A percentile compares a stretch with the other conserved stretches of the same genome.
Evolutionary conservation across 2,888 invertebrate genomes (phyloP).

Genomic region (Zonitis immaculata): DNA sequence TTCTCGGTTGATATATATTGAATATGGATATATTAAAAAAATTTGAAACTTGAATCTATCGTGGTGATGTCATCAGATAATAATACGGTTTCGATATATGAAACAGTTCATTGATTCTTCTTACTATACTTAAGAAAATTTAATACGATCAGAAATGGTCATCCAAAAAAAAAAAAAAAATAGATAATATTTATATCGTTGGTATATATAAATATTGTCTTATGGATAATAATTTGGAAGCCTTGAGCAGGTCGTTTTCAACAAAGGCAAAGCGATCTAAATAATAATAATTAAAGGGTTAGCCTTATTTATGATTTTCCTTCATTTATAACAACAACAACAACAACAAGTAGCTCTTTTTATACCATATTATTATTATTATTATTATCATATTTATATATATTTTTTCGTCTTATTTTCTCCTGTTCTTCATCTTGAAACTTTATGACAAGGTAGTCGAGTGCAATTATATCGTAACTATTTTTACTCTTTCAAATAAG

Average conservation of each 20-base stretch:
- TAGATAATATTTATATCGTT: neutral
- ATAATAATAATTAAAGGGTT: slow-evolving; percentile 9
- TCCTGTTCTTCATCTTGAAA: neutral
- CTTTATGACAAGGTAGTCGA: slow-evolving; percentile 15
- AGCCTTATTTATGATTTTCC: neutral
- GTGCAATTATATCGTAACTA: slow-evolving; percentile 22
- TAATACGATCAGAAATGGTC: neutral
- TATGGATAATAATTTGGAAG: slow-evolving; percentile 1
- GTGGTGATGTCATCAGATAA: neutral
- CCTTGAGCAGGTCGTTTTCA: neutral
- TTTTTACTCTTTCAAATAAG: slow-evolving; percentile 21
- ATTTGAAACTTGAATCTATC: neutral
- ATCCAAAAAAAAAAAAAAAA: too few relatives aligned
- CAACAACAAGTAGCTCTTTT: neutral
- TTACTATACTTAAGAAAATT: neutral
- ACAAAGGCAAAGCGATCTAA: slow-evolving; percentile 2
- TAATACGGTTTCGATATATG: neutral
- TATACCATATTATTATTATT: neutral
- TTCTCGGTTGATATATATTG: neutral
- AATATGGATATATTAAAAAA: neutral
- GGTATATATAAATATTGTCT: neutral
- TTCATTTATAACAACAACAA: neutral
- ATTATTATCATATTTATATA: neutral
- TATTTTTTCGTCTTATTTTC: neutral
- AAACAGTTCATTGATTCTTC: neutral